Evolutionary conservation across 2,797 vertebrate species (phyloP).

Genomic region (Trachops cirrhosus): DNA sequence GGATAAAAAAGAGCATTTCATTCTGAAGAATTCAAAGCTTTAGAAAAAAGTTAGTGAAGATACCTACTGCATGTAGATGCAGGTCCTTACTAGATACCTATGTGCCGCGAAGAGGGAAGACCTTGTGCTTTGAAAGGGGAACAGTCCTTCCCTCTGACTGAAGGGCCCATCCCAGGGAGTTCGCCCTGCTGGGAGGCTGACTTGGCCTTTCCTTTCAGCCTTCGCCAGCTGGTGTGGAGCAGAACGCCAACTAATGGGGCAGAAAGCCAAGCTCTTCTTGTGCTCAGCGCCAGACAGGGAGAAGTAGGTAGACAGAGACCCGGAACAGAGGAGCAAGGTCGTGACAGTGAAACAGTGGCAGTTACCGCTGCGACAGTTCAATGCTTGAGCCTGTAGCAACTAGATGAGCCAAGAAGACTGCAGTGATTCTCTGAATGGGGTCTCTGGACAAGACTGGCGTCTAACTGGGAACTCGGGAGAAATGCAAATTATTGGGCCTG

Average conservation of each 20-base stretch:
- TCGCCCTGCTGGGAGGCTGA: not conserved
- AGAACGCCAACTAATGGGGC: slow-evolving; percentile 36
- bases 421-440: not conserved
- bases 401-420: not conserved
- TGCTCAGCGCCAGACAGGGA: not conserved
- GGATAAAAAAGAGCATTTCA: not conserved
- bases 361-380: not conserved
- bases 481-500: not conserved
- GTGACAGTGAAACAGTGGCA: not conserved
- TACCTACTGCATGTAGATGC: not conserved
- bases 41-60: slow-evolving; percentile 2
- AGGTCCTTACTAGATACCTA: not conserved
- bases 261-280: slow-evolving; percentile 42
- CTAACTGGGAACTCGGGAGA: not conserved
- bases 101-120: not conserved
- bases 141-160: slow-evolving; percentile 43
- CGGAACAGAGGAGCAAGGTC: not conserved
- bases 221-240: slow-evolving; percentile 58
- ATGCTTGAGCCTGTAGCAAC: not conserved
- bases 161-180: not conserved
- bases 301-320: not conserved
- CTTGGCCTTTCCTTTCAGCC: slow-evolving; percentile 56
- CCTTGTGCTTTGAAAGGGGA: slow-evolving; percentile 13
- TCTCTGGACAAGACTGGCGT: not conserved
- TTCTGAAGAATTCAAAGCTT: slow-evolving; percentile 25